These are phyloP conservation scores for Autographa pulchrina DNA, from an alignment of 2,888 invertebrate species.

Conservation along the genomic window DNA sequence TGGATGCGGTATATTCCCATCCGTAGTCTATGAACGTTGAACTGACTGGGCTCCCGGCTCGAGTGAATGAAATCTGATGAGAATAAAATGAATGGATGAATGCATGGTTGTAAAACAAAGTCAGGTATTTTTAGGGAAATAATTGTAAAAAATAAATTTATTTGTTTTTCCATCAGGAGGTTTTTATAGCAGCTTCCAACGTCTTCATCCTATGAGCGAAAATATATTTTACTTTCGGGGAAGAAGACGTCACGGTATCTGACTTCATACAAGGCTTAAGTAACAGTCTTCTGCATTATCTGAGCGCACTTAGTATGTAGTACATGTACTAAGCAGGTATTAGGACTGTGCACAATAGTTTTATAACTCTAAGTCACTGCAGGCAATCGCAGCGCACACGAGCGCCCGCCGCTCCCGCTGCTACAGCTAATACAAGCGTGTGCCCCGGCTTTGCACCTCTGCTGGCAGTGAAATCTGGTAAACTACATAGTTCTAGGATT, in stretches of 20 bases:
- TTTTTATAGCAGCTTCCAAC: too few relatives aligned
- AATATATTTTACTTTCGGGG: too few relatives aligned
- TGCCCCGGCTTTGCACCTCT: conserved; percentile 24
- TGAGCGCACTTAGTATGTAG: too few relatives aligned
- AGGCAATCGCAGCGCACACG: conserved; percentile 68
- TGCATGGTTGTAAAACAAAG: too few relatives aligned
- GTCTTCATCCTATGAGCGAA: too few relatives aligned
- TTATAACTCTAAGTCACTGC: conserved; percentile 55
- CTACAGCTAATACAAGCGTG: conserved; percentile 23
- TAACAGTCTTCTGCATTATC: too few relatives aligned
- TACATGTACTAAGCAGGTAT: neutral
- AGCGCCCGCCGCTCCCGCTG: conserved; percentile 15
- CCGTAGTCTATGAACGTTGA: neutral
- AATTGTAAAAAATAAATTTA: too few relatives aligned
- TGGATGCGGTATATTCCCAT: conserved; percentile 31
- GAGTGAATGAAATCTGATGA: neutral
- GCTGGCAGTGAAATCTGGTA: neutral
- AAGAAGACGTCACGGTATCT: too few relatives aligned
- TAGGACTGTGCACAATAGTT: conserved; percentile 9
- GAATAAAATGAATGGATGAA: neutral
- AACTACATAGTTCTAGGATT: neutral
- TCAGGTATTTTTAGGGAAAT: too few relatives aligned
- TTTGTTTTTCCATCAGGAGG: too few relatives aligned
- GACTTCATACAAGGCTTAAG: too few relatives aligned
- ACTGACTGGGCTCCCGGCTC: neutral